These are phyloP conservation scores for Rhinophrynus dorsalis DNA, from an alignment of 2,797 vertebrate genomes.

Conservation along the genomic window DNA sequence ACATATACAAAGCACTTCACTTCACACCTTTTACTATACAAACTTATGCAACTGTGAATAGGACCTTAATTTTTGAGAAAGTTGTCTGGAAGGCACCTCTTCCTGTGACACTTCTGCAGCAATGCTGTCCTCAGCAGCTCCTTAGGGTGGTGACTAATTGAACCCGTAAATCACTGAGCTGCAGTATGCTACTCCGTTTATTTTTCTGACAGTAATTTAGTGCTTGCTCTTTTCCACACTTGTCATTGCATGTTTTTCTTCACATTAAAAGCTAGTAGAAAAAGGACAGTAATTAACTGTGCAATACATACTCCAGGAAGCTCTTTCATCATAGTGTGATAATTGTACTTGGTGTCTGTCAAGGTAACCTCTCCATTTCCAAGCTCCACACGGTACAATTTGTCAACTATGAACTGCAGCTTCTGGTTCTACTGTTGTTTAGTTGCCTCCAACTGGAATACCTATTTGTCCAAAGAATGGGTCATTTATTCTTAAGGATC, in stretches of 20 bases:
- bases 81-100: slow-evolving; percentile 59
- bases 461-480: slow-evolving; percentile 79
- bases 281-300: slow-evolving; percentile 99
- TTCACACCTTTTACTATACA: too few relatives aligned
- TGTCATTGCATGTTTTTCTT: slow-evolving; percentile 98
- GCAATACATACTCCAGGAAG: slow-evolving; percentile 80
- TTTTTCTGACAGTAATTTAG: slow-evolving; percentile 99
- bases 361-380: slow-evolving; percentile 87
- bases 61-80: slow-evolving; percentile 54
- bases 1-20: too few relatives aligned
- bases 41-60: background rate
- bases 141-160: slow-evolving; percentile 97
- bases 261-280: slow-evolving; percentile 98
- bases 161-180: slow-evolving; percentile 96
- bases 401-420: slow-evolving; percentile 81
- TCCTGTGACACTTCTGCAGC: slow-evolving; percentile 65
- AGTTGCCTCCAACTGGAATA: slow-evolving; percentile 67
- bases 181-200: slow-evolving; percentile 91
- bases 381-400: slow-evolving; percentile 80
- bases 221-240: slow-evolving; percentile 99
- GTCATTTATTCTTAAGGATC: slow-evolving; percentile 82
- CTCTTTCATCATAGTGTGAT: slow-evolving; percentile 99
- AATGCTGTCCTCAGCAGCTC: slow-evolving; percentile 88
- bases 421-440: slow-evolving; percentile 63
- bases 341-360: slow-evolving; percentile 99